These are phyloP conservation scores for Erebia epiphron DNA, from an alignment of 2,888 invertebrate species.

Conservation along the genomic window DNA sequence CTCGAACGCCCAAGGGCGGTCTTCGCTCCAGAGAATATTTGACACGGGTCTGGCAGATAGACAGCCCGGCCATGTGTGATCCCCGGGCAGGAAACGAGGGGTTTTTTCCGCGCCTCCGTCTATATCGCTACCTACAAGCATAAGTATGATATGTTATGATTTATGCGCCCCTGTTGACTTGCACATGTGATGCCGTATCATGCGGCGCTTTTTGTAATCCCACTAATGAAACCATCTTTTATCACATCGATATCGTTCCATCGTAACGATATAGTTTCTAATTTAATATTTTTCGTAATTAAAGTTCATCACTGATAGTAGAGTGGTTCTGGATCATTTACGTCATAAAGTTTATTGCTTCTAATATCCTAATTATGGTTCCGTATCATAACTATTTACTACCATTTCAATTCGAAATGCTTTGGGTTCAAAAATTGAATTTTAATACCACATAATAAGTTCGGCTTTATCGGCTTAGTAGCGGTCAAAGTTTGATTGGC, in stretches of 20 bases:
- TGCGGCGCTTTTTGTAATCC: conserved; percentile 63
- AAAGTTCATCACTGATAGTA: conserved; percentile 18
- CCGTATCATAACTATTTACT: conserved; percentile 53
- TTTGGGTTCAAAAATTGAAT: conserved; percentile 71
- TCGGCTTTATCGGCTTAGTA: conserved; percentile 75
- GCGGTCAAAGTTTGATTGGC: conserved; percentile 82
- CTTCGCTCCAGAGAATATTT: conserved; percentile 83
- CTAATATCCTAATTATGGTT: conserved; percentile 44
- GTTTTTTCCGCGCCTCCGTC: conserved; percentile 79
- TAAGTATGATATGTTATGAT: conserved; percentile 76
- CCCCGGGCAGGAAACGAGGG: conserved; percentile 78
- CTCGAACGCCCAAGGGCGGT: conserved; percentile 69
- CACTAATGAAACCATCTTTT: conserved; percentile 61
- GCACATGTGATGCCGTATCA: conserved; percentile 76
- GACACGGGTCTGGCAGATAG: conserved; percentile 84
- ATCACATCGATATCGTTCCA: conserved; percentile 53
- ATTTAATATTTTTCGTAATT: conserved; percentile 9
- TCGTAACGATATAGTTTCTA: neutral
- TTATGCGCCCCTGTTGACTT: conserved; percentile 68
- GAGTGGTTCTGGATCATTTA: conserved; percentile 23
- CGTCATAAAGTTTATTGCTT: conserved; percentile 46
- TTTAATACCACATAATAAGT: conserved; percentile 81
- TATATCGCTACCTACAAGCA: conserved; percentile 71
- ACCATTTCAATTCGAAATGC: conserved; percentile 69
- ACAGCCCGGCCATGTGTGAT: conserved; percentile 83